These are phyloP conservation scores for Eucera pruinosa DNA, from an alignment of 2,888 invertebrate species.

Conservation along the genomic window DNA sequence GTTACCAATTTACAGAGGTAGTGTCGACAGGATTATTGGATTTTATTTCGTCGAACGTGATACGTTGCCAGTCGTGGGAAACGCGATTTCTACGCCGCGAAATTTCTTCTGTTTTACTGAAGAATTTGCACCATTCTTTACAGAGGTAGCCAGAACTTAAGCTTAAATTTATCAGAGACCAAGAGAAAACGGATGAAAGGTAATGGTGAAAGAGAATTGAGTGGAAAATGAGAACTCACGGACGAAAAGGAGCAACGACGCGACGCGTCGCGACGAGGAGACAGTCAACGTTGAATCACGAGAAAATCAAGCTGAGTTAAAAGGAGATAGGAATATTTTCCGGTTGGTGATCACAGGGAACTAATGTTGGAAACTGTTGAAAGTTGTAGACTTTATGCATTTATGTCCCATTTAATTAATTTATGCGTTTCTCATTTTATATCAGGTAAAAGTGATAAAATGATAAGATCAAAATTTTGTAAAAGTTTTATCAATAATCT, in stretches of 20 bases:
- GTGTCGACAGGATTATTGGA: constrained; percentile 30
- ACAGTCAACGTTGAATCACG: background rate
- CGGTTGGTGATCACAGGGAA: background rate
- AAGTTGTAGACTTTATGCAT: background rate
- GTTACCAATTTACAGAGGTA: constrained; percentile 20
- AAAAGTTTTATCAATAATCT: background rate
- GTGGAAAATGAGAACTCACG: constrained; percentile 16
- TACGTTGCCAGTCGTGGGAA: background rate
- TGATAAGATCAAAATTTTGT: background rate
- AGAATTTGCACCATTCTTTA: background rate
- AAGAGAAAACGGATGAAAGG: background rate
- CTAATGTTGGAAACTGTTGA: background rate
- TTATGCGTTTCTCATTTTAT: background rate
- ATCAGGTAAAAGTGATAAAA: background rate
- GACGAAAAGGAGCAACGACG: background rate
- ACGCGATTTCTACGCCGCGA: background rate
- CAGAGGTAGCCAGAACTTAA: background rate
- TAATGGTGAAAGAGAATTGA: constrained; percentile 14
- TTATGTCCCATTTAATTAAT: constrained; percentile 6
- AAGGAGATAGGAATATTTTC: background rate
- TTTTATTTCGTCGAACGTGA: constrained; percentile 22
- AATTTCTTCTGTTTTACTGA: background rate
- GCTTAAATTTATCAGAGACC: constrained; percentile 3
- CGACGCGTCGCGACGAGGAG: too few relatives aligned
- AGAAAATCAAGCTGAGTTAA: background rate